Conservation (phyloP, 2,113 vertebrate species). For the Emberiza fucata region DNA sequence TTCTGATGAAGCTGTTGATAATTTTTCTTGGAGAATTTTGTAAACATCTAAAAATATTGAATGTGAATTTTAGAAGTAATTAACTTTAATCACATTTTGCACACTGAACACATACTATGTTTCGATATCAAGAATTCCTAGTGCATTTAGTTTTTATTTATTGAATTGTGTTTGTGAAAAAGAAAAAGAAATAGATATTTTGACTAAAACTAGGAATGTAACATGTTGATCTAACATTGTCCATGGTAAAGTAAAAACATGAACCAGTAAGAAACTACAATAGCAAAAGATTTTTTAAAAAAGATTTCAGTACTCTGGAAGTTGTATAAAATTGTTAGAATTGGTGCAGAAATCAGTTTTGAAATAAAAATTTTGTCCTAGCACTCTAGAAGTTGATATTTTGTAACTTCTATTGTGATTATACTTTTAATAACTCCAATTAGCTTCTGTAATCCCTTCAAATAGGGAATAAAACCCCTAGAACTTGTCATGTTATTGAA, state of each 20-base stretch:
- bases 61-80: background rate
- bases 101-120: background rate
- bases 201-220: background rate
- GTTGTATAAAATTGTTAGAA: background rate
- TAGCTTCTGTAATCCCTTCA: background rate
- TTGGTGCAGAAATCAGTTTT: background rate
- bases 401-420: background rate
- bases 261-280: background rate
- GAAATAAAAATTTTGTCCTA: background rate
- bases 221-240: background rate
- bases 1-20: background rate
- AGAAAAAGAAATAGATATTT: background rate
- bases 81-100: background rate
- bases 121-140: background rate
- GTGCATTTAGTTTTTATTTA: background rate
- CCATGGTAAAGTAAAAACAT: background rate
- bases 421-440: background rate
- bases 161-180: background rate
- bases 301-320: background rate
- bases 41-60: background rate
- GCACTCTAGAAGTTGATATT: background rate
- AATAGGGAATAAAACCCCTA: background rate
- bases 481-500: background rate
- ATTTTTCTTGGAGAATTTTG: background rate
- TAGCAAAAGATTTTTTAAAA: background rate